Conservation (phyloP, 1,140 invertebrate species). For the Caerostris darwini region DNA sequence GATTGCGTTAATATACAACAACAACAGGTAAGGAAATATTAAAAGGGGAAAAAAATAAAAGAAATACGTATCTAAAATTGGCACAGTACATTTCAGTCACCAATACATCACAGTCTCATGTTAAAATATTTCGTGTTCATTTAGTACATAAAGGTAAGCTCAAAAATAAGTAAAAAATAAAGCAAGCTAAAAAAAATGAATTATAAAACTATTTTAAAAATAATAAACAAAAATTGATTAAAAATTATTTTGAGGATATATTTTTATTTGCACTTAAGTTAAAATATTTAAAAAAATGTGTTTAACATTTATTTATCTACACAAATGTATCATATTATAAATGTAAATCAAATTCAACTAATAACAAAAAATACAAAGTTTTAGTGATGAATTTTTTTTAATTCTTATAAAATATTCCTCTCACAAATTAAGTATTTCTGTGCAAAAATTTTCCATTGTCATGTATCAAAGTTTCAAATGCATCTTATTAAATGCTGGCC, state of each 20-base stretch:
- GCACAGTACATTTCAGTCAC: slow-evolving; percentile 14
- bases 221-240: no score
- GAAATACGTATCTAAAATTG: slow-evolving; percentile 19
- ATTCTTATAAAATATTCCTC: no score
- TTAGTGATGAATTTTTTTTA: no score
- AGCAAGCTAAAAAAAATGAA: not conserved
- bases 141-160: not conserved
- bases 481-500: not conserved
- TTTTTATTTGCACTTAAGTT: no score
- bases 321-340: no score
- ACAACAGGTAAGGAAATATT: not conserved
- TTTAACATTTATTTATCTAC: no score
- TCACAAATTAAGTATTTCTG: no score
- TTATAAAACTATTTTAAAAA: no score
- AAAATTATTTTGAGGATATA: no score
- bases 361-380: no score
- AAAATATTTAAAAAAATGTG: no score
- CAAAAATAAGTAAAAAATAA: not conserved
- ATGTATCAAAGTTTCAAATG: not conserved
- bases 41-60: not conserved
- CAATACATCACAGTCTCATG: slow-evolving; percentile 29
- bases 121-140: not conserved
- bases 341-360: no score
- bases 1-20: slow-evolving; percentile 26
- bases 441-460: not conserved